Percentiles rank a stretch among this genome's conserved stretches.
These are phyloP conservation scores for Actias luna DNA, from an alignment of 2,888 invertebrate species.

Conservation along the genomic window DNA sequence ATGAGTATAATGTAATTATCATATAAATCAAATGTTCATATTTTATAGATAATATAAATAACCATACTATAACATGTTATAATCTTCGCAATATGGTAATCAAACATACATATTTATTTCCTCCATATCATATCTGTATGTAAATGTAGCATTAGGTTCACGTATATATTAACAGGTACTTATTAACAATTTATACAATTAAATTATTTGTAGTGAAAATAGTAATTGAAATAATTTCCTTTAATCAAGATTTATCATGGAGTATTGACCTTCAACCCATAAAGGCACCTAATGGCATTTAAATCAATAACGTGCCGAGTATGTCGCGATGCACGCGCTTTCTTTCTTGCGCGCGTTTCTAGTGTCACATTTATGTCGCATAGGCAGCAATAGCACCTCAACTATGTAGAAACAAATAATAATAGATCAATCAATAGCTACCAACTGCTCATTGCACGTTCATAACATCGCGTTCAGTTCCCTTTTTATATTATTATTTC, in stretches of 20 bases:
- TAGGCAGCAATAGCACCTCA: not conserved
- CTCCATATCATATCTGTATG: too few species aligned
- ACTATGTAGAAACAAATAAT: not conserved
- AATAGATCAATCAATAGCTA: constrained; percentile 4
- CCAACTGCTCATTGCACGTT: not conserved
- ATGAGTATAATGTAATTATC: too few species aligned
- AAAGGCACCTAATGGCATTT: too few species aligned
- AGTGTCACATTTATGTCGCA: not conserved
- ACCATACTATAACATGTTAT: not conserved
- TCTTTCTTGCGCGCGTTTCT: too few species aligned
- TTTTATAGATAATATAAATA: not conserved
- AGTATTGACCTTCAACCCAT: too few species aligned
- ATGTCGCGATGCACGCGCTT: not conserved
- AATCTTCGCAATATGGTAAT: not conserved
- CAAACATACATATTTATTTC: too few species aligned
- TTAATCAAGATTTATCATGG: too few species aligned
- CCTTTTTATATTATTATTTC: not conserved
- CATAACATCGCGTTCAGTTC: not conserved
- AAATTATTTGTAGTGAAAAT: too few species aligned
- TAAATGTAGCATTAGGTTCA: not conserved
- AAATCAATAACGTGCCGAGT: too few species aligned
- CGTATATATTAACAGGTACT: not conserved
- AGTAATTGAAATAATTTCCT: too few species aligned
- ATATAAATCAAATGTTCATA: too few species aligned
- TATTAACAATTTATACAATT: too few species aligned